Percentiles rank a stretch among this genome's conserved stretches.
These are phyloP conservation scores for Nerophis lumbriciformis DNA, from an alignment of 2,113 vertebrate genomes.

Conservation along the genomic window DNA sequence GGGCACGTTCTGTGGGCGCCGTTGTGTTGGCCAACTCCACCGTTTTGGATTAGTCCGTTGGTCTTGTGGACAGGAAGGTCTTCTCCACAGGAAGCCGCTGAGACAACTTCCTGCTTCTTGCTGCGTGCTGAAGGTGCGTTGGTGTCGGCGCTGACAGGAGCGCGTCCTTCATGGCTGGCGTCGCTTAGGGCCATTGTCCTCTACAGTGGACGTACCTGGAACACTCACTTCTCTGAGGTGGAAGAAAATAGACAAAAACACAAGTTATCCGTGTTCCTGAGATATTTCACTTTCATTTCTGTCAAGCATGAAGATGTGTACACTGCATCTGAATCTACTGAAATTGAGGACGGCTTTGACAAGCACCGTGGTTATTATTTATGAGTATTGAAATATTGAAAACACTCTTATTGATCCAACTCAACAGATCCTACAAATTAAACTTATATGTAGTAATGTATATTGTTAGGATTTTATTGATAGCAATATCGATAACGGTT, in stretches of 20 bases:
- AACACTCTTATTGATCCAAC: too few relatives aligned
- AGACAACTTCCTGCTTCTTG: slow-evolving; percentile 34
- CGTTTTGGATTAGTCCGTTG: slow-evolving; percentile 32
- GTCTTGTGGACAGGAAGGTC: slow-evolving; percentile 10
- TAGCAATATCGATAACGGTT: too few relatives aligned
- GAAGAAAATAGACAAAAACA: neutral
- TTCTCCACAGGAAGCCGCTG: slow-evolving; percentile 3
- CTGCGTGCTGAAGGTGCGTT: slow-evolving; percentile 7
- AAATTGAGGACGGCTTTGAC: too few relatives aligned
- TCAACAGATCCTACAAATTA: too few relatives aligned
- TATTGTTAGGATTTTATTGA: too few relatives aligned
- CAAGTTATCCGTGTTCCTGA: neutral
- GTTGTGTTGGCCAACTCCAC: slow-evolving; percentile 52
- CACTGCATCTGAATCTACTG: too few relatives aligned
- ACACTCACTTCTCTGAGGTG: slow-evolving; percentile 45
- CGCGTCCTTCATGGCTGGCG: slow-evolving; percentile 23
- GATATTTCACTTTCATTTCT: too few relatives aligned
- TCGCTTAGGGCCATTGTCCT: slow-evolving; percentile 65
- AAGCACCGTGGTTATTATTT: too few relatives aligned
- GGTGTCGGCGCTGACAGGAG: slow-evolving; percentile 14
- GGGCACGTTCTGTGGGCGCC: slow-evolving; percentile 34
- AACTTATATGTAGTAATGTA: too few relatives aligned
- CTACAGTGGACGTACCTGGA: slow-evolving; percentile 22
- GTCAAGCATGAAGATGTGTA: too few relatives aligned
- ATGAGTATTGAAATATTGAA: too few relatives aligned